Evolutionary conservation across 2,113 vertebrate genomes (phyloP), one percentile per base, ranked within the genome.

Genomic region (Pantherophis guttatus): DNA sequence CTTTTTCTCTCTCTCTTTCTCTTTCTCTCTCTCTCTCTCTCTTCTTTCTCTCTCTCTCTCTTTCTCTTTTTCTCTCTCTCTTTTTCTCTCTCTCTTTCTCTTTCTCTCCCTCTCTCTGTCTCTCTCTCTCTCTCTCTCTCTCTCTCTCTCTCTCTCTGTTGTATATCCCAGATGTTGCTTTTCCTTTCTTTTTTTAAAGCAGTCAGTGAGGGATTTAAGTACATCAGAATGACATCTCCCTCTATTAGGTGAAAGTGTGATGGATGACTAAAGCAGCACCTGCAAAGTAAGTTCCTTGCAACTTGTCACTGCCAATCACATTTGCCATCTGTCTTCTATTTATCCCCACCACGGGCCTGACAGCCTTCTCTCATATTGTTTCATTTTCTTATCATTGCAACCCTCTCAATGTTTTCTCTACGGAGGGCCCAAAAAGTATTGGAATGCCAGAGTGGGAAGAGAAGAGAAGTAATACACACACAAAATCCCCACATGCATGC

Each of bases 281-380:
- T 96, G 96, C 95, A 96, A 96, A 96, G 97, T 97, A 93, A 95
- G 93, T 95, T 91, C 97, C 97, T 98, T 95, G 91, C 97, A 95
- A 93, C 96, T 95, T 97, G 97, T 98, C 99, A 97, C 93, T 57
- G 95, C 93, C 93, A 87, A 96, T 97, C 96, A 59, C 94, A 23
- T 91, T 93, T 29, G 6, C 98, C 98, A 99, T 98, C 98, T 98
- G 95, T 98, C 98, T 98, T 97, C 96, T 93, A 94, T 97, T 97
- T 95, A 92, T 93, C 96, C 96, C 93, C 93, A 96, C 75, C 95
- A 62, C 91, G 48, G 91, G 94, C 96, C 95, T 95, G 96, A 97
- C 97, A 97, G 97, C 96, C 89, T 53, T 93, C 96, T 94, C 94
- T 94, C 97, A 94, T 62, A 93, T 81, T 94, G 96, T 59, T 96